Evolutionary conservation across 2,888 invertebrate species (phyloP), one percentile per base, ranked within the genome.

Genomic region (Macroteleia sp.): DNA sequence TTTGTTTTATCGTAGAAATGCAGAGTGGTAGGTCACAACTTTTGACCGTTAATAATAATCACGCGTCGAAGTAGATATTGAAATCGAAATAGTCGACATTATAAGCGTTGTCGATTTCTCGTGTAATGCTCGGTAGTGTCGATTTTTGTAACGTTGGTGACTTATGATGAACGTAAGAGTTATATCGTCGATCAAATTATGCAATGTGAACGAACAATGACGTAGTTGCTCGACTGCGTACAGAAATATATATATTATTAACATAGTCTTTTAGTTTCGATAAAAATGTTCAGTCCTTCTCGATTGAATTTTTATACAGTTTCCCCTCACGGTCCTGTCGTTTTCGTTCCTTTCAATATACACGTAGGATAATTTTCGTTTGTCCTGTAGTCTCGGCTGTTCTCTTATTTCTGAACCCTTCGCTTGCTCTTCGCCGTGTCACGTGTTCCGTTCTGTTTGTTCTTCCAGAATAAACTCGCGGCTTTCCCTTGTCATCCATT

Each of bases 201-300:
- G 89, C 89, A 90, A 90, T 85, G 89, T 90, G 90, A 91, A 91
- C 90, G 89, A 90, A 90, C 90, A 90, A 90, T 89, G 89, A 90
- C 89, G 89, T 90, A 90, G 87, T 89, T 91, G 88, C 88, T 88
- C 88, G 89, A 91, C 88, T 89, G 90, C 89, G 90, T 91, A 91
- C 89, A 91, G 90, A 91, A 73, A 90, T 78, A 80, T 88, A n/a
- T n/a, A 80, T 88, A 88, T 88, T 88, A 88, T 88, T 87, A 88
- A 81, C 82, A 83, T 91, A 91, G 90, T 91, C 91, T 91, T 91
- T 91, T 88, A 90, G 90, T 91, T 91, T 90, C 90, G 88, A 90
- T 91, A 91, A 90, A 91, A 91, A 91, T 91, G 87, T 90, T 90
- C 91, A 91, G 91, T 91, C 90, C 91, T 86, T 90, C 89, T 90